Conservation (phyloP, 2,888 invertebrate species). For the Eristalis arbustorum region DNA sequence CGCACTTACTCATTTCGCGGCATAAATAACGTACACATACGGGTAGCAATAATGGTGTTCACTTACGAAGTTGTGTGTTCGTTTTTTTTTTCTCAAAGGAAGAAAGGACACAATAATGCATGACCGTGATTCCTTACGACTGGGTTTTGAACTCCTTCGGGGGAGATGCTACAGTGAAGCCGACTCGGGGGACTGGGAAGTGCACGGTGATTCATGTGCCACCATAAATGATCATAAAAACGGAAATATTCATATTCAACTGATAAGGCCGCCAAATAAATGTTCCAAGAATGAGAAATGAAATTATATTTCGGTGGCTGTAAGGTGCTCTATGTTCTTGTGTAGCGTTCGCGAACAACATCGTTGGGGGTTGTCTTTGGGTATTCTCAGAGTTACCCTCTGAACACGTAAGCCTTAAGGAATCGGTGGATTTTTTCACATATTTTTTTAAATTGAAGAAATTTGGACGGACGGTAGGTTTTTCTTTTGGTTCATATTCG, state of each 20-base stretch:
- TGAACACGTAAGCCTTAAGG: not conserved
- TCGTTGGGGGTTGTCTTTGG: not conserved
- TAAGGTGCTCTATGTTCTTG: slow-evolving; percentile 23
- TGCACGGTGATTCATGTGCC: slow-evolving; percentile 62
- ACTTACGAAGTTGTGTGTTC: slow-evolving; percentile 3
- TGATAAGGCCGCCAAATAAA: slow-evolving; percentile 69
- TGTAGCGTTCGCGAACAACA: slow-evolving; percentile 3
- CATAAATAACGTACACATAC: slow-evolving; percentile 65
- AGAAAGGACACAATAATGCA: slow-evolving; percentile 69
- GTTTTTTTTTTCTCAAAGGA: slow-evolving; percentile 6
- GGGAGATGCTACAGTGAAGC: slow-evolving; percentile 34
- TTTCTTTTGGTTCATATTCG: not conserved
- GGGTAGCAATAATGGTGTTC: slow-evolving; percentile 35
- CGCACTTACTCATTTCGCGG: slow-evolving; percentile 60
- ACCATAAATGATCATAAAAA: slow-evolving; percentile 70
- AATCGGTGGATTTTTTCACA: slow-evolving; percentile 16
- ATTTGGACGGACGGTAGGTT: slow-evolving; percentile 22
- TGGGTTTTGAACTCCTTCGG: slow-evolving; percentile 68
- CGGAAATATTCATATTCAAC: slow-evolving; percentile 68
- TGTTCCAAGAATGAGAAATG: slow-evolving; percentile 60
- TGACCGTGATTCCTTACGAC: slow-evolving; percentile 66
- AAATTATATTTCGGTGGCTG: slow-evolving; percentile 59
- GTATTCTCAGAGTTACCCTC: not conserved
- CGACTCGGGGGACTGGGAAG: slow-evolving; percentile 34
- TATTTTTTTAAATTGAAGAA: slow-evolving; percentile 51